Conservation (phyloP, 2,888 invertebrate species). For the Pharmacophagus antenor region DNA sequence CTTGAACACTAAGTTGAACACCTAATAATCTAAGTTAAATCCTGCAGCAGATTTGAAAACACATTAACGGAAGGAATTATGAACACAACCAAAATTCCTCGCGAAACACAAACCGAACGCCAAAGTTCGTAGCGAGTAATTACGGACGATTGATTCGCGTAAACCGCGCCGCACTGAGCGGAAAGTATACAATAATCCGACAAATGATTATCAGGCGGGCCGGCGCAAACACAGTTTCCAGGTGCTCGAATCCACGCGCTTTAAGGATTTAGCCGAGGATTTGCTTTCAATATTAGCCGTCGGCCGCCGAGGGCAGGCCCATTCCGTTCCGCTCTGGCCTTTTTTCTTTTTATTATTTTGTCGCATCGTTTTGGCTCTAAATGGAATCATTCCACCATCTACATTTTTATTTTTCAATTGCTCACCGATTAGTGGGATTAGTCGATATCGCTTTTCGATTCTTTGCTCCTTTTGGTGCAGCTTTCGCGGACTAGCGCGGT, state of each 20-base stretch:
- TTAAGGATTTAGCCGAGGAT: conserved; percentile 81
- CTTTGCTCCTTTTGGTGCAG: conserved; percentile 74
- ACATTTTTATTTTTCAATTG: conserved; percentile 83
- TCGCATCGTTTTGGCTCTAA: conserved; percentile 80
- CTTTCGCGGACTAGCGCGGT: conserved; percentile 64
- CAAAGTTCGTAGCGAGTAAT: conserved; percentile 43
- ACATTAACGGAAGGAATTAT: conserved; percentile 24
- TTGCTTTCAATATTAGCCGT: conserved; percentile 81
- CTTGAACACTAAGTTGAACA: background rate
- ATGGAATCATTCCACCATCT: conserved; percentile 81
- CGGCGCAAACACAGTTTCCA: conserved; percentile 71
- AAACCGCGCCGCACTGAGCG: conserved; percentile 67
- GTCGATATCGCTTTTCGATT: conserved; percentile 76
- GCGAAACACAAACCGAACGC: conserved; percentile 27
- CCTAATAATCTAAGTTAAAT: conserved; percentile 11
- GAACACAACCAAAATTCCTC: conserved; percentile 23
- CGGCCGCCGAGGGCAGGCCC: conserved; percentile 66
- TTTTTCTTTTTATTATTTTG: conserved; percentile 81
- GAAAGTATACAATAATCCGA: conserved; percentile 76
- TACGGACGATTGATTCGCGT: conserved; percentile 58
- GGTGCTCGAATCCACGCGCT: conserved; percentile 78
- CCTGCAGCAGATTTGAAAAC: conserved; percentile 10
- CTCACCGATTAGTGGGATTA: conserved; percentile 80
- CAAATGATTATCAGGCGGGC: conserved; percentile 70
- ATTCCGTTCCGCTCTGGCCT: conserved; percentile 69